Base-by-base conservation (phyloP, 2,797 vertebrate species). In the Pelodytes ibericus region DNA sequence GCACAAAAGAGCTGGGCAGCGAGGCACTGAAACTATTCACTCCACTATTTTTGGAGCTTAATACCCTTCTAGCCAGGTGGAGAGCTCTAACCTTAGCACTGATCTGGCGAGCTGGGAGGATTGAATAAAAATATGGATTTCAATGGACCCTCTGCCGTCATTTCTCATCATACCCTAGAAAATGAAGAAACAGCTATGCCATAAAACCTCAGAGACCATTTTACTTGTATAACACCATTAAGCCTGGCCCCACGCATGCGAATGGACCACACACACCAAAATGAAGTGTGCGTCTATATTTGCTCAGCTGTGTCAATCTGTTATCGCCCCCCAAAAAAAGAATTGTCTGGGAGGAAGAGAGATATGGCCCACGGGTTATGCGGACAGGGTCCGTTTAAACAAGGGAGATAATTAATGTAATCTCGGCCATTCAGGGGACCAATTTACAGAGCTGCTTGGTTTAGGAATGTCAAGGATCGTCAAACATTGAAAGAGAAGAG, bases 381-480 rank as follows among this genome's bases (percentile, higher is more conserved):
- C 49, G 60, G 36, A 67, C 62, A 66, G 33, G 31, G 39, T 20
- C 47, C 41, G 71, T 53, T 49, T 22, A 64, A 72, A 72, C 41
- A 77, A 49, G 3, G 13, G 3, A 41, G 68, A 72, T 4, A 57
- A 27, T 64, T 80, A 26, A 60, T 3, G 36, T 66, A 68, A 75
- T 57, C 58, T 22, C 1, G 29, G 25, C 74, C 39, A 60, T 47
- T 81, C 61, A 77, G 65, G 47, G 60, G 39, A 75, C 51, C 72
- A 75, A 79, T 30, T 33, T 5, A 64, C 63, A 30, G 71, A 78
- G 57, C 36, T 31, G 64, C 78, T 74, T 63, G 75, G 68, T 61
- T 71, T 66, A 56, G 81, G 82, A 80, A 85, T 83, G 84, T 80
- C 75, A 80, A 83, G 74, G 82, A 27, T 53, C 83, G 84, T 80